Evolutionary conservation across 2,797 vertebrate species (phyloP).

Genomic region (Clarias laeviceps): DNA sequence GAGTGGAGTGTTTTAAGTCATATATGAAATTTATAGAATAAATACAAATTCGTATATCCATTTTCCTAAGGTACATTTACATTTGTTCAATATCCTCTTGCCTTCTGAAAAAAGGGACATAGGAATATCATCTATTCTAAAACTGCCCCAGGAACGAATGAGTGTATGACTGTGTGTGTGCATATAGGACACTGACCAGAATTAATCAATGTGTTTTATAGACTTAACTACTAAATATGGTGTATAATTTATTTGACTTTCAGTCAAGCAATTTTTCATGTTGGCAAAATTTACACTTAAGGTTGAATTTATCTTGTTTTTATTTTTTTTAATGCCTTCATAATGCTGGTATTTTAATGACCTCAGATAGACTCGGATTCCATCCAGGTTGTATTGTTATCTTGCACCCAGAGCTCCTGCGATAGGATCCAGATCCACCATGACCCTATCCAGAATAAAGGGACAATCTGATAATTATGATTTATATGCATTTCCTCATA

Average conservation of each 20-base stretch:
- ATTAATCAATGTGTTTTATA: neutral
- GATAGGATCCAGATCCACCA: neutral
- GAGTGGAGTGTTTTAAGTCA: neutral
- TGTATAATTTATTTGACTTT: neutral
- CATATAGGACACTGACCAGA: neutral
- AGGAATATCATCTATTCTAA: neutral
- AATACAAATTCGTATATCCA: neutral
- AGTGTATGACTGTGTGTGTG: neutral
- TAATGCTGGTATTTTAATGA: neutral
- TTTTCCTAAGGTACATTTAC: neutral
- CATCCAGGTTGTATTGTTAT: neutral
- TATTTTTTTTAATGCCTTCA: neutral
- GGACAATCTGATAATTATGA: too few species aligned
- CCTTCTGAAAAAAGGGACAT: neutral
- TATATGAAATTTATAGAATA: neutral
- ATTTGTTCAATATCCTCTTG: neutral
- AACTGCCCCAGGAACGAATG: neutral
- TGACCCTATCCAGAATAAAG: neutral
- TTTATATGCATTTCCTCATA: too few species aligned
- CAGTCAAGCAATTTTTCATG: neutral
- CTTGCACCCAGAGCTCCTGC: neutral
- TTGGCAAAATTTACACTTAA: neutral
- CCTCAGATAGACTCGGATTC: neutral
- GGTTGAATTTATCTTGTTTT: neutral
- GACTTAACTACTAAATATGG: neutral